phyloP scores from a whole-genome alignment of 2,113 vertebrate species.

The Eudyptes chrysolophus region DNA sequence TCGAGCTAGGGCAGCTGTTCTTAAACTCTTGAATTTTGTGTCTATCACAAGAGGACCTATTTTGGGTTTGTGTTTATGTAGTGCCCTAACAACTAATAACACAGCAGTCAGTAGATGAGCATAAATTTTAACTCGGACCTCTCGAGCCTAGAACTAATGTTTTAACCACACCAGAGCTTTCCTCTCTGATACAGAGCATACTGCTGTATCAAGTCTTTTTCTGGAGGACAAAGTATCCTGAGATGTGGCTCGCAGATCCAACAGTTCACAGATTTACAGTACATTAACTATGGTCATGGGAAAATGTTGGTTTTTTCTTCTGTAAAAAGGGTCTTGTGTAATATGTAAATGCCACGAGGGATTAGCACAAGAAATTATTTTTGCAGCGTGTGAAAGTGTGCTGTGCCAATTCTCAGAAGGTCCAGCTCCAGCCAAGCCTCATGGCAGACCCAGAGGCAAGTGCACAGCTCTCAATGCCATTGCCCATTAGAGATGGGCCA shows the following conservation, averaged over 20 bases:
- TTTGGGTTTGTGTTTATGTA: not conserved
- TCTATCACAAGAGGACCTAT: not conserved
- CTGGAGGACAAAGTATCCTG: not conserved
- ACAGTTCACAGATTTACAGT: constrained; percentile 55
- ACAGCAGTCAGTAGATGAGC: not conserved
- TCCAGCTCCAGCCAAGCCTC: constrained; percentile 40
- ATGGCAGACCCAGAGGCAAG: constrained; percentile 57
- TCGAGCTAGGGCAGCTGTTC: not conserved
- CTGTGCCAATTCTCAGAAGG: constrained; percentile 56
- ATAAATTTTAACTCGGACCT: not conserved
- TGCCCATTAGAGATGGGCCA: not conserved
- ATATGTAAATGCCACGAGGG: constrained; percentile 48
- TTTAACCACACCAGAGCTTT: not conserved
- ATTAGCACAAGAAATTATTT: constrained; percentile 62
- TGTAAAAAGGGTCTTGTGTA: constrained; percentile 49
- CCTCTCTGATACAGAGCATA: not conserved
- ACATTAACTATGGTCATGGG: constrained; percentile 65
- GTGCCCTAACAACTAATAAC: not conserved
- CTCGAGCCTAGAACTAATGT: not conserved
- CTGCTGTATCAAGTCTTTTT: not conserved
- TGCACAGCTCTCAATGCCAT: not conserved
- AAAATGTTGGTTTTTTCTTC: constrained; percentile 29
- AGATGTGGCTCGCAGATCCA: not conserved
- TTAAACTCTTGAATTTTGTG: not conserved
- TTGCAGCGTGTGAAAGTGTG: constrained; percentile 51